These are phyloP conservation scores for Sycophaga agraensis DNA, from an alignment of 1,140 invertebrate genomes.

Conservation along the genomic window DNA sequence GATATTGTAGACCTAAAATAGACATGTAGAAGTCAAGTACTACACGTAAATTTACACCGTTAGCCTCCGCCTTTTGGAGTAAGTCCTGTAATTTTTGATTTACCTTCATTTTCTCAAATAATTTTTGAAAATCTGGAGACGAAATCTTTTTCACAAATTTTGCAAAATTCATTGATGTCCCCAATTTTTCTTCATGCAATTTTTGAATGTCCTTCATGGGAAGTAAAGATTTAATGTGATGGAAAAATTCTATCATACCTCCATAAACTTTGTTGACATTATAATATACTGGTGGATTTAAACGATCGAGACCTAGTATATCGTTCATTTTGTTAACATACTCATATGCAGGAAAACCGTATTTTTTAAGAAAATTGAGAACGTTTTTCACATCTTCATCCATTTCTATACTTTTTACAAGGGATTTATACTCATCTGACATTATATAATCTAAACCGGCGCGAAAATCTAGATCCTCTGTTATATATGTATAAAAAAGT, in stretches of 20 bases:
- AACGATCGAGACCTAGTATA: conserved; percentile 19
- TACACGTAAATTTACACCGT: conserved; percentile 35
- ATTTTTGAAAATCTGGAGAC: conserved; percentile 33
- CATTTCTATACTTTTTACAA: conserved; percentile 31
- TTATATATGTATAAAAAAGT: conserved; percentile 33
- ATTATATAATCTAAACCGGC: conserved; percentile 28
- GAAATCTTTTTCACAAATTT: conserved; percentile 35
- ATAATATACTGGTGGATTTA: conserved; percentile 12
- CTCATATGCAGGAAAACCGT: conserved; percentile 30
- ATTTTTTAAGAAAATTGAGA: conserved; percentile 28
- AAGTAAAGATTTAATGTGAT: conserved; percentile 37
- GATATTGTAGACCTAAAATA: conserved; percentile 36
- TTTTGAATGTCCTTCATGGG: conserved; percentile 35
- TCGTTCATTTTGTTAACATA: conserved; percentile 33
- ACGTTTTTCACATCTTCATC: conserved; percentile 32
- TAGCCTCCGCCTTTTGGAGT: conserved; percentile 26
- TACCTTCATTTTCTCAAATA: conserved; percentile 32
- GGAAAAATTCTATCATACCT: conserved; percentile 37
- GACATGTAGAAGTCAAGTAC: conserved; percentile 32
- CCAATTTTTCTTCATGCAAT: conserved; percentile 42
- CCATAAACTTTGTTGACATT: conserved; percentile 7
- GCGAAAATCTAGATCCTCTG: conserved; percentile 32
- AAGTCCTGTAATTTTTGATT: conserved; percentile 36
- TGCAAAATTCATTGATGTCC: conserved; percentile 35
- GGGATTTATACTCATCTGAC: conserved; percentile 33